phyloP scores from a whole-genome alignment of 2,797 vertebrate genomes.

The Carduelis carduelis region DNA sequence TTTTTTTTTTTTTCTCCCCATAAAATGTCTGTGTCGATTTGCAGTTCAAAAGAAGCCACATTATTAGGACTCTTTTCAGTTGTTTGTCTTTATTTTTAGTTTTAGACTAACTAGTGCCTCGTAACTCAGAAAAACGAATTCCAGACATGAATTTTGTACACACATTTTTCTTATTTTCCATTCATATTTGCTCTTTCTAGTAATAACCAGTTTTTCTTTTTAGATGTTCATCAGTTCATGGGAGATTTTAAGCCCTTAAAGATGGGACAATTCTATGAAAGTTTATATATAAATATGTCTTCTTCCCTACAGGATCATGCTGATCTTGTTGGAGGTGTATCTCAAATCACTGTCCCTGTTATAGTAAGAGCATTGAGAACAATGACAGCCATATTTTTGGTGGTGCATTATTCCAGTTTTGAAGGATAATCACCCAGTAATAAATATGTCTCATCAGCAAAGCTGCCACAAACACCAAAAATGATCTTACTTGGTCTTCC shows the following conservation, averaged over 20 bases:
- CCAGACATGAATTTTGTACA: neutral
- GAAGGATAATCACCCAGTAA: neutral
- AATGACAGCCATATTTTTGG: neutral
- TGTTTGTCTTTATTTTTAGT: slow-evolving; percentile 45
- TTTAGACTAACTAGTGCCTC: neutral
- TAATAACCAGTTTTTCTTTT: neutral
- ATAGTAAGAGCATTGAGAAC: neutral
- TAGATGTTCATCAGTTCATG: neutral
- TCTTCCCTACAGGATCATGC: neutral
- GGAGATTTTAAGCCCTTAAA: neutral
- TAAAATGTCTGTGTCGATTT: slow-evolving; percentile 18
- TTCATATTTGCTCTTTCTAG: slow-evolving; percentile 26
- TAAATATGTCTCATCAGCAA: neutral
- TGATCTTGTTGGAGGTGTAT: neutral
- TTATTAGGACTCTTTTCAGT: slow-evolving; percentile 11
- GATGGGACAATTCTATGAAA: neutral
- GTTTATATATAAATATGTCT: neutral
- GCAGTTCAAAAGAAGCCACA: slow-evolving; percentile 20
- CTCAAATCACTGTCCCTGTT: neutral
- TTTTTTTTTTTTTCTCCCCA: neutral
- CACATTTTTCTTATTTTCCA: slow-evolving; percentile 7
- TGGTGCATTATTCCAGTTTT: neutral
- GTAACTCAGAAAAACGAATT: neutral
- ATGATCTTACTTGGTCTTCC: accelerated
- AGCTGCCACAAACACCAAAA: neutral